Evolutionary conservation across 30 jellyfish, hydroid and myxozoan species (phyloP), one percentile per base, ranked within the genome.

Genomic region (Aurelia sp.): DNA sequence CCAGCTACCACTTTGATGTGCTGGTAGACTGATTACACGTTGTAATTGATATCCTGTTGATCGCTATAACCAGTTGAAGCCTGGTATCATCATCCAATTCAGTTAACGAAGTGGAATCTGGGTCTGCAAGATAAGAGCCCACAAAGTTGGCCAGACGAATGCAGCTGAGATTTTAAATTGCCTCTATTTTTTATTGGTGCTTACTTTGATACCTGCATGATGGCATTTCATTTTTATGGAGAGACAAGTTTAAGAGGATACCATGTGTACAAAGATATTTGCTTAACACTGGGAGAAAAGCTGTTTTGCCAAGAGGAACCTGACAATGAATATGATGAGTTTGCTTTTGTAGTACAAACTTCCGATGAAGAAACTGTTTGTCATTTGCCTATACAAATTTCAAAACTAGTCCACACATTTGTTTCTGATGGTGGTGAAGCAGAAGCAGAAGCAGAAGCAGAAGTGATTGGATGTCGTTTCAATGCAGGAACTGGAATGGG

Each of bases 361-460:
- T 27, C 21, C 17, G 71, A 73, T 51, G 84, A 51, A 19, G 35
- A 51, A 73, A 51, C 84, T 73, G 84, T 73, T n/a, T 47, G 84
- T 13, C 84, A 73, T 73, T 27, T 73, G 8, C 84, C 84, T 40
- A 73, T 73, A 27, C 50, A 73, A 44, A 27, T 73, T 51, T 19
- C 73, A 24, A 51, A 73, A 51, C 21, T 73, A 40, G 21, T 73
- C 44, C 60, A 73, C 35, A 51, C 69, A 40, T 75, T 75, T 63
- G 20, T 75, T 3, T 62, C 87, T 52, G 75, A 75, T 63, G 31
- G 44, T 52, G 62, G 87, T 50, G 50, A 62, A 18, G 38, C 44
- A 19, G 75, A 75, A 58, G 87, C 87, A 40, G 87, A 75, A 75
- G 31, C n/a, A n/a, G n/a, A n/a, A n/a, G n/a, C n/a, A n/a, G n/a